Evolutionary conservation across 2,113 vertebrate genomes (phyloP), one percentile per base, ranked within the genome.

Genomic region (Gymnocephalus cernua): DNA sequence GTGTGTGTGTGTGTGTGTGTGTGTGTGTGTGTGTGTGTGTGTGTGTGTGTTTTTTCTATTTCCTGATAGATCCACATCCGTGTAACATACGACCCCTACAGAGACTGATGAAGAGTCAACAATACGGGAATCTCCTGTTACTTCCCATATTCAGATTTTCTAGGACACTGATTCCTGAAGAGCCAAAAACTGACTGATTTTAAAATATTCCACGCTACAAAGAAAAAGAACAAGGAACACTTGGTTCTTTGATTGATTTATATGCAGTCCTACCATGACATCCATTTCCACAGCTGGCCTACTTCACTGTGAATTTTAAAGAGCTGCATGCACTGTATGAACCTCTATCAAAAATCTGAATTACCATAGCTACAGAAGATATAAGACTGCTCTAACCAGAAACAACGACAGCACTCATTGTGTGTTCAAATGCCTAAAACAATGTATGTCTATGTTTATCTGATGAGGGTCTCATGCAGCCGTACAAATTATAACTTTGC

Each of bases 211-310:
- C 38, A 65, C 25, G 54, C 3, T 7, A 54, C 53, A 79, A 70
- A 74, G 23, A 57, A 62, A 57, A 45, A 65, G 9, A 64, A 48
- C 23, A 57, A 58, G 59, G 45, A 50, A 14, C n/a, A 25, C 21
- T 29, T 48, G 14, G 13, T 12, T 38, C 50, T 76, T 75, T 83
- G 23, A 66, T 66, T 71, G 61, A 45, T 75, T 75, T 77, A 41
- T 79, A 64, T 63, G 15, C n/a, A 38, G 13, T 51, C 56, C 10
- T 53, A 14, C 45, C 71, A 59, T 80, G 59, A 77, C 76, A 84
- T 62, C 21, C 69, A 74, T 77, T 78, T 74, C 35, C 41, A 68
- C 63, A 81, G 83, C 66, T 86, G 86, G 77, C 77, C 77, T 71
- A 86, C 59, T 88, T 86, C 77, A 66, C 64, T 67, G 44, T 70